Percentiles rank a stretch among this genome's conserved stretches.
These are phyloP conservation scores for Brachynemurus nebulosus DNA, from an alignment of 2,888 invertebrate species.

Conservation along the genomic window DNA sequence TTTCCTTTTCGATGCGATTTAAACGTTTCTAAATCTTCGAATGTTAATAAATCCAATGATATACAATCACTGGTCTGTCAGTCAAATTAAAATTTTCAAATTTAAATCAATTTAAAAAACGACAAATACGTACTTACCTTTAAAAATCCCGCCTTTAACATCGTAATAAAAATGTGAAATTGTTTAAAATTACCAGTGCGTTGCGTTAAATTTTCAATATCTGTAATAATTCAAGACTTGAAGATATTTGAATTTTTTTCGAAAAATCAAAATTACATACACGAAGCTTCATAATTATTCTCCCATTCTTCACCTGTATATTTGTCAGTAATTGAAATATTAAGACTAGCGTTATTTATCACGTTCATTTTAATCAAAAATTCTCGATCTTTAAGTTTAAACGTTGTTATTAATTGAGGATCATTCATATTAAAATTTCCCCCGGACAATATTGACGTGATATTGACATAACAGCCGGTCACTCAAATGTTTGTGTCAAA, in stretches of 20 bases:
- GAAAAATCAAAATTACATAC: slow-evolving; percentile 24
- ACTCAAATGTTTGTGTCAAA: no score
- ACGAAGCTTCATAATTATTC: slow-evolving; percentile 35
- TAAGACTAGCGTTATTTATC: not conserved
- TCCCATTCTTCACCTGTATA: slow-evolving; percentile 40
- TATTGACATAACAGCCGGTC: no score
- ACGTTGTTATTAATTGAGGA: slow-evolving; percentile 33
- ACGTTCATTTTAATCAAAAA: slow-evolving; percentile 15
- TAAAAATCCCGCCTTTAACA: slow-evolving; percentile 38
- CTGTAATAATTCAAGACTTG: slow-evolving; percentile 26
- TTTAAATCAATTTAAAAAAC: no score
- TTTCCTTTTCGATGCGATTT: slow-evolving; percentile 30
- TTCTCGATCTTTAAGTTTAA: slow-evolving; percentile 33
- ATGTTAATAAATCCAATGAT: slow-evolving; percentile 35
- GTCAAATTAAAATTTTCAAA: slow-evolving; percentile 8
- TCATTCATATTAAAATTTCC: slow-evolving; percentile 24
- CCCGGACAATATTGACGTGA: no score
- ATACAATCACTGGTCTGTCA: slow-evolving; percentile 37
- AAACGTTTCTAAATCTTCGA: slow-evolving; percentile 36
- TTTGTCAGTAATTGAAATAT: slow-evolving; percentile 31
- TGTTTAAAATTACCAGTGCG: slow-evolving; percentile 42
- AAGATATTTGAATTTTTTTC: not conserved
- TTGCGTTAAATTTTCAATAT: slow-evolving; percentile 39
- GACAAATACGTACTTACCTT: no score
- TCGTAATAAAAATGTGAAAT: slow-evolving; percentile 37